phyloP scores from a whole-genome alignment of 1,140 invertebrate genomes.

The Drosophila parabipectinata region DNA sequence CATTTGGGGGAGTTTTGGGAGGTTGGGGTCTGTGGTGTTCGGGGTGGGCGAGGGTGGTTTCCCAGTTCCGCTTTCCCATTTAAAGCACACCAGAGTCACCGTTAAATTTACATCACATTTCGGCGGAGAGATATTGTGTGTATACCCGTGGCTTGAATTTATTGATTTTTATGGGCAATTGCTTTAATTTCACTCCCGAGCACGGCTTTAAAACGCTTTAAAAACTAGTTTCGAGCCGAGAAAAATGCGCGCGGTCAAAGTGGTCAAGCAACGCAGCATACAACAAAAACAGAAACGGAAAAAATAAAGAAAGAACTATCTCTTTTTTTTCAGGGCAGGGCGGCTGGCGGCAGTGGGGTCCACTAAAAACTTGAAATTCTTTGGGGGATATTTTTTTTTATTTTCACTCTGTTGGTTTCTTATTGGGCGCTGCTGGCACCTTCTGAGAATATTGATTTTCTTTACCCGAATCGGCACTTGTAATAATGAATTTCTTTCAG shows the following conservation, averaged over 20 bases:
- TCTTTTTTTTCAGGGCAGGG: constrained; percentile 66
- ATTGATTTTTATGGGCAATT: constrained; percentile 70
- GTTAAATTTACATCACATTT: constrained; percentile 56
- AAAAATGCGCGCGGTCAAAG: constrained; percentile 71
- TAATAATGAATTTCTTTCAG: constrained; percentile 24
- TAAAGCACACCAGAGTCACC: constrained; percentile 52
- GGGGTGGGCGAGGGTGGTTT: constrained; percentile 55
- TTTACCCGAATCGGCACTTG: constrained; percentile 45
- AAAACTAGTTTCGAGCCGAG: constrained; percentile 61
- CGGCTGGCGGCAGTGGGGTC: constrained; percentile 13
- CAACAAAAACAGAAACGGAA: constrained; percentile 35
- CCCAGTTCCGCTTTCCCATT: constrained; percentile 53
- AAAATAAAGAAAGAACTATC: constrained; percentile 46
- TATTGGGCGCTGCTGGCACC: constrained; percentile 46
- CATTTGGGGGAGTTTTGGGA: constrained; percentile 35
- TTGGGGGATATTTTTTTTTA: constrained; percentile 41
- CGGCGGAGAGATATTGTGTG: constrained; percentile 45
- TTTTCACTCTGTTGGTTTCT: constrained; percentile 43
- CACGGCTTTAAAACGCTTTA: constrained; percentile 64
- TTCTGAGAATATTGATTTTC: constrained; percentile 70
- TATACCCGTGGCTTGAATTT: constrained; percentile 71
- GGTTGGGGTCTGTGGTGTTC: constrained; percentile 30
- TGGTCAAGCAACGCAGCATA: constrained; percentile 66
- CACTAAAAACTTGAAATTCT: constrained; percentile 52
- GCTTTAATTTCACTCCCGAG: constrained; percentile 48